Conservation (phyloP, 2,888 invertebrate species). For the Noctua janthina region DNA sequence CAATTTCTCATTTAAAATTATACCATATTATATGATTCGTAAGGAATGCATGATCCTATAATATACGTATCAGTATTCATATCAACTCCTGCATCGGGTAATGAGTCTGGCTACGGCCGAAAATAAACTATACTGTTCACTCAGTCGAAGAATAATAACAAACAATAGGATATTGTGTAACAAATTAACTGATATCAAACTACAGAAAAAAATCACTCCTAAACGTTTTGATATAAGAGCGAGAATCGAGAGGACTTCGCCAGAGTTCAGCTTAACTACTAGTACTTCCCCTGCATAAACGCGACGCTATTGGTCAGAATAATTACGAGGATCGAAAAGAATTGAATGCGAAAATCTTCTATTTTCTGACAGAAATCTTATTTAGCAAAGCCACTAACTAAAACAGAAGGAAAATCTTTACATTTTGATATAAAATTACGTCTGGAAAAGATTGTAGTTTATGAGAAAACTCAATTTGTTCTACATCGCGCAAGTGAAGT, state of each 20-base stretch:
- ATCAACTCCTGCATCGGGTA: conserved; percentile 1
- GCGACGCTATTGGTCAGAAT: conserved; percentile 49
- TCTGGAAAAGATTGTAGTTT: not conserved
- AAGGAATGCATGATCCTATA: not conserved
- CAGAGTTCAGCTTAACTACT: not conserved
- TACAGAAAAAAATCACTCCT: conserved; percentile 18
- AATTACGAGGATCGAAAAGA: not conserved
- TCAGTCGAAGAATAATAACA: not conserved
- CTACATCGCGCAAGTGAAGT: conserved; percentile 58
- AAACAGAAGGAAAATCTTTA: not conserved
- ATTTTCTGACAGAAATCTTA: conserved; percentile 24
- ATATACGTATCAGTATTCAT: not conserved
- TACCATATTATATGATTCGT: not conserved
- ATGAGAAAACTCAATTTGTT: not conserved
- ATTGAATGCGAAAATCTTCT: not conserved
- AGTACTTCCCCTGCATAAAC: conserved; percentile 37
- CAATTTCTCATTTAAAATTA: not conserved
- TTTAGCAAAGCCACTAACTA: not conserved
- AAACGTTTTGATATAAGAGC: not conserved
- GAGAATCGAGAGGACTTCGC: conserved; percentile 8
- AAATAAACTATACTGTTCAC: conserved; percentile 5
- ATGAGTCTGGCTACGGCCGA: conserved; percentile 17
- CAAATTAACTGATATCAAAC: conserved; percentile 9
- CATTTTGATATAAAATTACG: not conserved
- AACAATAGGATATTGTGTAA: conserved; percentile 26